These are phyloP conservation scores for Dinocampus coccinellae DNA, from an alignment of 2,888 invertebrate species.

Conservation along the genomic window DNA sequence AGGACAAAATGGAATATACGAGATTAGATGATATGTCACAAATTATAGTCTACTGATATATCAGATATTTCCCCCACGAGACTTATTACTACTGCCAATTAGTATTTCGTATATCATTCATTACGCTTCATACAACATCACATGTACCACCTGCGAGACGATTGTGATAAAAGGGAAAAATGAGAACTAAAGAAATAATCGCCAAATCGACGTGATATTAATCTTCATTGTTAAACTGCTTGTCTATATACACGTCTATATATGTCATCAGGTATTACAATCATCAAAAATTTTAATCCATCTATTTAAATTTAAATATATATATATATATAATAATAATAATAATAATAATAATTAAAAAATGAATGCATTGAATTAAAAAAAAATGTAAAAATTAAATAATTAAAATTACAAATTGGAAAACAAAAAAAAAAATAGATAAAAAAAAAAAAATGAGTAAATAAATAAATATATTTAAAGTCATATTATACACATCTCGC, in stretches of 20 bases:
- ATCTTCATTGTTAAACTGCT: conserved; percentile 69
- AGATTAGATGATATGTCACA: conserved; percentile 22
- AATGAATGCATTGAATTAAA: too few species aligned
- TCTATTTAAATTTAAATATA: too few species aligned
- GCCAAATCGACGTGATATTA: conserved; percentile 48
- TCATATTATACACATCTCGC: too few species aligned
- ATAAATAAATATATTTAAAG: too few species aligned
- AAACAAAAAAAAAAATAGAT: too few species aligned
- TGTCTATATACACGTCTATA: conserved; percentile 59
- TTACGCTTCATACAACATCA: conserved; percentile 56
- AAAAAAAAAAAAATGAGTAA: too few species aligned
- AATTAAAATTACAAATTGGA: too few species aligned
- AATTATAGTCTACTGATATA: conserved; percentile 19
- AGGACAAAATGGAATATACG: too few species aligned
- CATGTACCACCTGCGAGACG: conserved; percentile 60
- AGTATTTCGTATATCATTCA: conserved; percentile 62
- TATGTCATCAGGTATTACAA: neutral
- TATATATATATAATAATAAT: too few species aligned
- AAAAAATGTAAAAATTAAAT: too few species aligned
- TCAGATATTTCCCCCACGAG: neutral
- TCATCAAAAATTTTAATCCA: too few species aligned
- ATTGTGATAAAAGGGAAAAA: neutral
- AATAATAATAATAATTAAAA: too few species aligned
- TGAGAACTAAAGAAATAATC: conserved; percentile 22
- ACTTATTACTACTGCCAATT: conserved; percentile 67